Evolutionary conservation across 2,888 invertebrate species (phyloP).

Genomic region (Protophormia terraenovae): DNA sequence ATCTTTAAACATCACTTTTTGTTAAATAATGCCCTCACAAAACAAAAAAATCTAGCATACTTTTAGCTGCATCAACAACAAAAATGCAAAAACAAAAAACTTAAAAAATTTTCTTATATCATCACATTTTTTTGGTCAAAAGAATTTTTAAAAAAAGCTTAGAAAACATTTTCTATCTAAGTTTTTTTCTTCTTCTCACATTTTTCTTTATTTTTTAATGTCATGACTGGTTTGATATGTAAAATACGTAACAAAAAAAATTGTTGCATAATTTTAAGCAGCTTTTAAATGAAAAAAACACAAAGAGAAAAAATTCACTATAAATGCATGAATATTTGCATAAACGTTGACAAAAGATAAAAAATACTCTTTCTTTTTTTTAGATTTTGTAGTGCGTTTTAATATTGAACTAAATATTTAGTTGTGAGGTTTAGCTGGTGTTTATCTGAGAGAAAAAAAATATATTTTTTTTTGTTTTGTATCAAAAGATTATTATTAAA

Average conservation of each 20-base stretch:
- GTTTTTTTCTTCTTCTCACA: background rate
- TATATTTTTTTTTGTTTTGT: background rate
- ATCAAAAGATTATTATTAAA: constrained; percentile 8
- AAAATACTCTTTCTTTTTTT: background rate
- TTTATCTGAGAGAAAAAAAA: background rate
- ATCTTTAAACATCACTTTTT: background rate
- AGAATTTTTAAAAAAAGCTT: constrained; percentile 55
- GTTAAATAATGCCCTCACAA: background rate
- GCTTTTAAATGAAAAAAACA: constrained; percentile 18
- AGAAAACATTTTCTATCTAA: constrained; percentile 47
- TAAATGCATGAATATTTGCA: constrained; percentile 43
- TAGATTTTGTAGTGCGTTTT: constrained; percentile 8
- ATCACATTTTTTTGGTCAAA: constrained; percentile 55
- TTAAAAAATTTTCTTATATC: constrained; percentile 24
- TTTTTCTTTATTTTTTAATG: constrained; percentile 28
- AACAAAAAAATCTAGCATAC: background rate
- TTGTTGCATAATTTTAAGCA: constrained; percentile 58
- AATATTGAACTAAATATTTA: constrained; percentile 47
- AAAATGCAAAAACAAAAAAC: background rate
- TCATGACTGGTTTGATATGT: constrained; percentile 39
- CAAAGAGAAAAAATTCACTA: background rate
- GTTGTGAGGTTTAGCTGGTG: background rate
- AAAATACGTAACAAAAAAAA: constrained; percentile 9
- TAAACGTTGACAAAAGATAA: constrained; percentile 50
- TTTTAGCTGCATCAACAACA: background rate